Evolutionary conservation across 1,140 invertebrate genomes (phyloP).

Genomic region (Lasioglossum albipes): DNA sequence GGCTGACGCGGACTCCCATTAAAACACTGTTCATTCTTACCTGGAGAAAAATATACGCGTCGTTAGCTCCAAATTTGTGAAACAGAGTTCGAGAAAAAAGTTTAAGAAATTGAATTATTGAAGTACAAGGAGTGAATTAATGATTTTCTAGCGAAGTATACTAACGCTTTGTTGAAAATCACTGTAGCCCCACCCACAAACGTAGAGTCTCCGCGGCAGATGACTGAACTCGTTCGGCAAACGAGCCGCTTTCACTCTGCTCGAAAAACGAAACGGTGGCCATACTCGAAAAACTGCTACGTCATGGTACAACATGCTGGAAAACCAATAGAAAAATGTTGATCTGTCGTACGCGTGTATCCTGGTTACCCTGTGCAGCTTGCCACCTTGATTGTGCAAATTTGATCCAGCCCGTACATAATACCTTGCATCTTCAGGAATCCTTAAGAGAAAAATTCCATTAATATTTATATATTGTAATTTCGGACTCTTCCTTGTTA

Average conservation of each 20-base stretch:
- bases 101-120: no score
- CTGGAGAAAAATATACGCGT: constrained; percentile 16
- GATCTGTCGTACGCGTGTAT: constrained; percentile 42
- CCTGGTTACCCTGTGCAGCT: constrained; percentile 42
- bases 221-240: constrained; percentile 37
- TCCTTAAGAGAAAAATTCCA: constrained; percentile 22
- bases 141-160: background rate
- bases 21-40: background rate
- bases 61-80: no score
- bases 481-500: no score
- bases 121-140: no score
- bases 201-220: constrained; percentile 42
- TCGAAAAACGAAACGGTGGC: constrained; percentile 54
- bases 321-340: background rate
- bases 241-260: constrained; percentile 35
- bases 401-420: constrained; percentile 59
- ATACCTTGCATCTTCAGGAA: background rate
- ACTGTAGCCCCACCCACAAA: constrained; percentile 63
- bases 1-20: constrained; percentile 37
- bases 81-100: background rate
- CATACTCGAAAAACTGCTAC: constrained; percentile 54
- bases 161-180: constrained; percentile 21
- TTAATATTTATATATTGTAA: no score
- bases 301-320: constrained; percentile 41
- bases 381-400: constrained; percentile 30